phyloP scores from a whole-genome alignment of 2,797 vertebrate genomes.

The Yasuhikotakia modesta region DNA sequence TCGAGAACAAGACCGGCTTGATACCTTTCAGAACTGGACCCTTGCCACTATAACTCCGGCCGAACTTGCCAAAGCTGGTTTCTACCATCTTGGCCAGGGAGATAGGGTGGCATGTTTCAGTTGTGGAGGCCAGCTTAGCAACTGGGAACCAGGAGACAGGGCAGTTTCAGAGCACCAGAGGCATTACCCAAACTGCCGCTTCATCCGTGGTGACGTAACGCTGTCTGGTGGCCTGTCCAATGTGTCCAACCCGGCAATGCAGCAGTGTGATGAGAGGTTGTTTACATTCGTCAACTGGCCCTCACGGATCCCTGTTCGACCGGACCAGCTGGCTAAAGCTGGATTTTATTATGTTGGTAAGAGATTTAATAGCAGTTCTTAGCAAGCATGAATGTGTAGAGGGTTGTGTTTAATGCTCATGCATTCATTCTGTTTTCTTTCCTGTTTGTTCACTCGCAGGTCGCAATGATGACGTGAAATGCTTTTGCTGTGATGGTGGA shows the following conservation, averaged over 20 bases:
- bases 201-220: constrained; percentile 82
- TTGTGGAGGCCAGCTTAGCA: constrained; percentile 91
- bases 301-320: constrained; percentile 87
- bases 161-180: constrained; percentile 91
- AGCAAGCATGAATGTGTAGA: neutral
- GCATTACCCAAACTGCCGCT: constrained; percentile 92
- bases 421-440: no score
- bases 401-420: neutral
- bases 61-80: constrained; percentile 92
- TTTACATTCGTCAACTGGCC: constrained; percentile 94
- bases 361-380: constrained; percentile 49
- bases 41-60: constrained; percentile 83
- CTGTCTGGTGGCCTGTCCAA: constrained; percentile 75
- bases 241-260: constrained; percentile 92
- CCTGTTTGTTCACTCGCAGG: constrained; percentile 70
- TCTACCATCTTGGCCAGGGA: constrained; percentile 88
- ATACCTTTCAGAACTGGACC: constrained; percentile 85
- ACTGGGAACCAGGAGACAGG: constrained; percentile 96
- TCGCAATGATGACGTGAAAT: constrained; percentile 96
- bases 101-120: constrained; percentile 94
- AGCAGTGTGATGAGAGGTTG: constrained; percentile 85
- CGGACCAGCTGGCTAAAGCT: constrained; percentile 91
- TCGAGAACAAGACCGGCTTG: constrained; percentile 89
- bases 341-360: constrained; percentile 98
- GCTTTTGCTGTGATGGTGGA: constrained; percentile 98